Base-by-base conservation (phyloP, 92 coral and sea anemone genomes). In the Epizoanthus scotinus region DNA sequence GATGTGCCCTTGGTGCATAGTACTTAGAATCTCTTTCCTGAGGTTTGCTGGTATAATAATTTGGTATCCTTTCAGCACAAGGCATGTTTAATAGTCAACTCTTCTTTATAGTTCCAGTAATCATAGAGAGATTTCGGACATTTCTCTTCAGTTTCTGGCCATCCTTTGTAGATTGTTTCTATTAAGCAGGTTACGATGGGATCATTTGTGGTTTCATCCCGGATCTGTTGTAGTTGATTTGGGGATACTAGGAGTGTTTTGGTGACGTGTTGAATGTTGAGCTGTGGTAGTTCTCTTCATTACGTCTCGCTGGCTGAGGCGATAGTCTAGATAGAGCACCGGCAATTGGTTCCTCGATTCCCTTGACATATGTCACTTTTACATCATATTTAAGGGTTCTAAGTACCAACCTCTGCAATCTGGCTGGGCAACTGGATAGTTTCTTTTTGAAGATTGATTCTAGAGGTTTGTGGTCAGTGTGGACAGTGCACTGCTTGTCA, bases 371-470 rank as follows among this genome's bases (percentile, higher is more conserved):
- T 18, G 34, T 79, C 72, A 85, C 82, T 0, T 44, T 79, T 12
- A 83, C 82, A 14, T 83, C 91, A 44, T 84, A 87, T 29, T 77
- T 87, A 1, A 77, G 73, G 0, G 87, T 77, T 57, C 88, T 80
- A 61, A 82, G 27, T 34, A 82, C 75, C 42, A 86, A 86, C 65
- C 93, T 57, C 59, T 89, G 90, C 49, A 85, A 22, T 85, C 89
- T 89, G 6, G 92, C 25, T 40, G 90, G 93, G 42, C 90, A 89
- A 24, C 81, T 82, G 49, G 66, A 20, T 17, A 89, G 42, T 25
- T 57, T 85, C 82, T 85, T 85, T 82, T 67, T 89, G 54, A 83
- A 86, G 21, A 83, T 79, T 53, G 90, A 36, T 61, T 86, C 93
- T 2, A 63, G 18, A 62, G 74, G 29, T 83, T 84, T 69, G 71